Base-by-base conservation (phyloP, 2,888 invertebrate species). In the Entomobrya proxima region DNA sequence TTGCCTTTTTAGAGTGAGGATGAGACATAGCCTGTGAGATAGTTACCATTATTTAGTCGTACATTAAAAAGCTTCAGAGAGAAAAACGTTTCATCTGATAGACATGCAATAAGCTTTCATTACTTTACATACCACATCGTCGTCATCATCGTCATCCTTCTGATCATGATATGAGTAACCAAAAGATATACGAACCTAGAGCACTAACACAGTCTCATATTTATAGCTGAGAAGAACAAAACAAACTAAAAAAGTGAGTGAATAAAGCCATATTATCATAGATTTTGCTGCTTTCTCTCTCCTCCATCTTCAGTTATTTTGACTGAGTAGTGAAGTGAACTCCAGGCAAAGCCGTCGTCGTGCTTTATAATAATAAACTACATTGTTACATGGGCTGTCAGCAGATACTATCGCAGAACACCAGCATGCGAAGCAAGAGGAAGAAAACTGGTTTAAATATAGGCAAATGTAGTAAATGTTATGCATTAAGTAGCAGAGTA, bases 21-120 rank as follows among this genome's bases (percentile, higher is more conserved):
- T 30, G 35, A 24, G 67, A 40, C 4, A 47, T 44, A 32, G 74
- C 27, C n/a, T n/a, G 64, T 44, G 27, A 77, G 21, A 18, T 37
- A 74, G 61, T 85, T 72, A 61, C 72, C 58, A 78, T 78, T 85
- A 78, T 78, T 72, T 61, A 72, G 78, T 32, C 50, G 52, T 78
- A 74, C 77, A 50, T 52, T 69, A 79, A 44, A 67, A 67, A 40
- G 40, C 37, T 37, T 24, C 3, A 35, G 30, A 61, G 64, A 52
- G 67, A 21, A 21, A 69, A 69, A 69, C 35, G 27, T 55, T 69
- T 74, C 74, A 72, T 74, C 81, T 82, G 74, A 82, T 82, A 82
- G 61, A 64, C 82, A 82, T 75, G 64, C 82, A 82, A 82, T 82
- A 82, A 82, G 82, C 64, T 75, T 75, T 82, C 82, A 82, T 75